Evolutionary conservation across 2,888 invertebrate species (phyloP), one percentile per base, ranked within the genome.

Genomic region (Drosophila cognata): DNA sequence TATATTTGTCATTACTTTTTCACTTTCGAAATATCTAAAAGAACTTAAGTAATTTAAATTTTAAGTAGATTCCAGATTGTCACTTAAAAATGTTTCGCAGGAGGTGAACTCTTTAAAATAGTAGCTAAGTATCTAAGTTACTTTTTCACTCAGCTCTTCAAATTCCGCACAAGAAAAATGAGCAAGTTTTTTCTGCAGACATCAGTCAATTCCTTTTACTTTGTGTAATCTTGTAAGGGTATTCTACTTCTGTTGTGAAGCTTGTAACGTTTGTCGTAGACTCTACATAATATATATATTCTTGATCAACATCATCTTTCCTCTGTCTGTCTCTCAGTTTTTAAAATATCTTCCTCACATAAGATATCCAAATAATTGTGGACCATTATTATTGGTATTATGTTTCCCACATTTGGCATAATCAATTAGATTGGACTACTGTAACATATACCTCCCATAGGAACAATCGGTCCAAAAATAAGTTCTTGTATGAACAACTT

Each of bases 171-270:
- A 57, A n/a, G 58, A 58, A 50, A 60, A 62, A 79, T 67, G 4
- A 33, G 66, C 11, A 16, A 61, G 72, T 57, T 58, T 60, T 63
- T 59, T 29, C 59, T 29, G 36, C 29, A 56, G 72, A 71, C 78
- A 89, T 89, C 81, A 80, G 58, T 89, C 57, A 18, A 58, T 69
- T 68, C 46, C 52, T 46, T 71, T 16, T 31, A 16, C 10, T n/a
- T 25, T 25, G 16, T 25, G 2, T 25, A 46, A 4, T 25, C 4
- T 46, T 25, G 8, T 16, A 16, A 7, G 16, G 46, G 46, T 25
- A 25, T 28, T 46, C 7, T 4, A 25, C 8, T 16, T 46, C 16
- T 8, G 25, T 7, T 46, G 25, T 8, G 25, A 46, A 8, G 16
- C 3, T 46, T 46, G 46, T 16, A 46, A 16, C 8, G 2, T 8